Evolutionary conservation across 2,797 vertebrate species (phyloP).

Genomic region (Chiloscyllium punctatum): DNA sequence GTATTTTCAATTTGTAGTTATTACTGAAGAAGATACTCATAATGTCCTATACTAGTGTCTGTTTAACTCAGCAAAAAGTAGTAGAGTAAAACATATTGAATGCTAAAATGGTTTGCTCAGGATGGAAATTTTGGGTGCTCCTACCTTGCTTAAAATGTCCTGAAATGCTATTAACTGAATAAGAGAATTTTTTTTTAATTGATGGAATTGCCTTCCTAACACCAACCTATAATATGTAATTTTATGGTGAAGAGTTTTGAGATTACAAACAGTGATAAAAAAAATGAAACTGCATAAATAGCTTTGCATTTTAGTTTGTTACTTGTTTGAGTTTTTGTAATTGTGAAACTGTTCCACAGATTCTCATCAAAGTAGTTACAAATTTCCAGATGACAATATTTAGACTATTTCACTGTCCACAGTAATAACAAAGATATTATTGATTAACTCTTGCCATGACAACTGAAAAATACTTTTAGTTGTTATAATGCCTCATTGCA

Average conservation of each 20-base stretch:
- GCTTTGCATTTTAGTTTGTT: neutral
- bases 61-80: neutral
- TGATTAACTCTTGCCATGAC: neutral
- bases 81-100: neutral
- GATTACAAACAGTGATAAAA: neutral
- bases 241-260: neutral
- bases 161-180: neutral
- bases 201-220: neutral
- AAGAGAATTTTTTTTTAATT: no score
- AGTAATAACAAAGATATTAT: neutral
- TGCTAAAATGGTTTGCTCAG: neutral
- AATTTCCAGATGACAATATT: conserved; percentile 6
- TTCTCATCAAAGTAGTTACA: neutral
- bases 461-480: neutral
- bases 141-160: neutral
- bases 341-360: neutral
- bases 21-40: neutral
- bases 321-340: neutral
- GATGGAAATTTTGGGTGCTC: neutral
- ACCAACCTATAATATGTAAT: neutral
- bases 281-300: conserved; percentile 4
- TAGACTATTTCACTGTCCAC: neutral
- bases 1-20: conserved; percentile 8
- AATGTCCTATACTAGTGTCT: neutral
- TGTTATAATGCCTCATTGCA: neutral